Evolutionary conservation across 2,888 invertebrate genomes (phyloP), one percentile per base, ranked within the genome.

Genomic region (Leptarthrus brevirostris): DNA sequence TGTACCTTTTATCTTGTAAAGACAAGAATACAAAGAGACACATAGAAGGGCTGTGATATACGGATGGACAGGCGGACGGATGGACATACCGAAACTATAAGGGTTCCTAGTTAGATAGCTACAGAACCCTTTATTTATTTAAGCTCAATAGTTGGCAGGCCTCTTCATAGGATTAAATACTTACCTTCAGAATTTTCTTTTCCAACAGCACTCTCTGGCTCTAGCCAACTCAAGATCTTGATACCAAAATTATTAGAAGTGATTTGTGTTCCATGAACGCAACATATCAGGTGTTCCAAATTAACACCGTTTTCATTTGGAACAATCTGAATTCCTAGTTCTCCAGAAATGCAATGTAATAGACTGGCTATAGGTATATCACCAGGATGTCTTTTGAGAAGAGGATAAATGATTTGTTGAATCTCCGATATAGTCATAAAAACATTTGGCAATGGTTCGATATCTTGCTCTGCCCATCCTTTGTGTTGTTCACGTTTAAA

Each of bases 211-310:
- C 26, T 82, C 53, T 81, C 82, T 12, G 81, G 74, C 73, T 84
- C 83, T 30, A 83, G 61, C 83, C 82, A 84, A 12, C 81, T 81
- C 2, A 85, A 79, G 44, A 85, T 83, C 78, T 85, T 85, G 8
- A 85, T 85, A 14, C 85, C 85, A 75, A 85, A 85, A 71, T 83
- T 85, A 75, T 85, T 85, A 2, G 82, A 81, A n/a, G 82, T 83
- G 36, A 85, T 84, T 74, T 85, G 83, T 40, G 97, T 88, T 36
- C 92, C 92, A 8, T 91, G 89, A 8, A 96, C 89, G 82, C 94
- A 95, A 64, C 95, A 92, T 24, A 98, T 89, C 72, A 98, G 86
- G 85, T 97, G 93, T 83, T 98, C 98, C 73, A 98, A 84, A 0
- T 95, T 92, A 14, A 96, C 96, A 3, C 96, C 95, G 74, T 85